Evolutionary conservation across 2,113 vertebrate genomes (phyloP).

Genomic region (Gorilla gorilla): DNA sequence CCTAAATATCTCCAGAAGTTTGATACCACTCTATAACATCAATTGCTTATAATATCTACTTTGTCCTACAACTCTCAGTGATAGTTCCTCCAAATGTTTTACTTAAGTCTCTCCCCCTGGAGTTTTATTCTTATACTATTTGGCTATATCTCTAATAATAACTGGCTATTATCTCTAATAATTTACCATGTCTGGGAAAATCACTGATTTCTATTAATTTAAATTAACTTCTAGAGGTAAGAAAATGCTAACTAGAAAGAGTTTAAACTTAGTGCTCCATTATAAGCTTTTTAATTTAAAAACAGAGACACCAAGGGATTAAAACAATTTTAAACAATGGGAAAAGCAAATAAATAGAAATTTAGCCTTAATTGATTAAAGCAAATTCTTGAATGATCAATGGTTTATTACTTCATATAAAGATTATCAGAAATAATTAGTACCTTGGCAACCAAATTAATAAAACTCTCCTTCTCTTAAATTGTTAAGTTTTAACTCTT

Average conservation of each 20-base stretch:
- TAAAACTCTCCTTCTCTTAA: not conserved
- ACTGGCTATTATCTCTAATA: not conserved
- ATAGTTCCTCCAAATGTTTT: not conserved
- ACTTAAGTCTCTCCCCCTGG: not conserved
- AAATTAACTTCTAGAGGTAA: slow-evolving; percentile 25
- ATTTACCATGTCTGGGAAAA: not conserved
- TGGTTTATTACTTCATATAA: not conserved
- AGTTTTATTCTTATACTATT: not conserved
- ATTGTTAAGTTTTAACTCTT: not conserved
- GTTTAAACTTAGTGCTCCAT: not conserved
- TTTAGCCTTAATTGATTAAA: not conserved
- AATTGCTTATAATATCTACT: not conserved
- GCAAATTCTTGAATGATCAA: not conserved
- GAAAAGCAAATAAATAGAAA: slow-evolving; percentile 9
- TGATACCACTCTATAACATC: not conserved
- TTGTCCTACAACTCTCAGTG: not conserved
- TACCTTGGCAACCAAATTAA: not conserved
- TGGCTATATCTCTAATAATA: not conserved
- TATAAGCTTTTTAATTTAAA: slow-evolving; percentile 56
- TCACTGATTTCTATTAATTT: not conserved
- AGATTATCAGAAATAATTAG: not conserved
- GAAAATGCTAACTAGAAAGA: not conserved
- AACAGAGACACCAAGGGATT: not conserved
- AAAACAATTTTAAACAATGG: not conserved
- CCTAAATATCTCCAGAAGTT: not conserved